A percentile compares a stretch with the other conserved stretches of the same genome.
Conservation (phyloP, 2,888 invertebrate species). For the Galeruca laticollis region DNA sequence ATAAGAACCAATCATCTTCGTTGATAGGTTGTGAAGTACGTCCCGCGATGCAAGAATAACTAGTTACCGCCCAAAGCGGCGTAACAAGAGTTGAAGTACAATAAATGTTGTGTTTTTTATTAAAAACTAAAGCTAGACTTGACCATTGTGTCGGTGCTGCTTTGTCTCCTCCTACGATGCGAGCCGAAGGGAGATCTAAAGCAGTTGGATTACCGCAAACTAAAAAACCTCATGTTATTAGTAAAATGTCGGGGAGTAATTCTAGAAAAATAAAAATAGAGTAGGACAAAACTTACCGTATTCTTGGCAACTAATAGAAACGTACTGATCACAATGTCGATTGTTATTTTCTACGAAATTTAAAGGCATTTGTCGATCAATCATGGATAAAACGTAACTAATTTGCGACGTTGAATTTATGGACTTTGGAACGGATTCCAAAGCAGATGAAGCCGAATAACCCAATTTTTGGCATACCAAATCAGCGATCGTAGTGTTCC, state of each 20-base stretch:
- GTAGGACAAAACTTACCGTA: conserved; percentile 67
- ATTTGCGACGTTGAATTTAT: conserved; percentile 35
- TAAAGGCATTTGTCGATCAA: conserved; percentile 55
- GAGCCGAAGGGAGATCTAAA: conserved; percentile 61
- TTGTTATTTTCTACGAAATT: conserved; percentile 65
- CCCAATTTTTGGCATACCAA: conserved; percentile 71
- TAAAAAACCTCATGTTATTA: conserved; percentile 48
- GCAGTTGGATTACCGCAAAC: conserved; percentile 65
- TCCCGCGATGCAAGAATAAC: conserved; percentile 66
- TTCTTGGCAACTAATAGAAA: conserved; percentile 71
- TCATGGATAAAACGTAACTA: conserved; percentile 53
- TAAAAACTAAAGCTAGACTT: conserved; percentile 69
- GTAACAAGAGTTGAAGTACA: conserved; percentile 69
- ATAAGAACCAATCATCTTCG: conserved; percentile 59
- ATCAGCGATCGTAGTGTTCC: conserved; percentile 70
- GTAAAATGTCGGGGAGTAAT: neutral
- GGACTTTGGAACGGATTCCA: conserved; percentile 58
- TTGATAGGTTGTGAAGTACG: conserved; percentile 33
- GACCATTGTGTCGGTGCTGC: conserved; percentile 71
- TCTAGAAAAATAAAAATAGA: neutral
- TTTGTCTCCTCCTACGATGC: conserved; percentile 68
- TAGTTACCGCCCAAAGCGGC: conserved; percentile 68
- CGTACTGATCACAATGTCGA: conserved; percentile 65
- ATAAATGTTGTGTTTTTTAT: conserved; percentile 64
- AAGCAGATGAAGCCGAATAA: conserved; percentile 64